Base-by-base conservation (phyloP, 1,140 invertebrate species). In the Gerris buenoi region DNA sequence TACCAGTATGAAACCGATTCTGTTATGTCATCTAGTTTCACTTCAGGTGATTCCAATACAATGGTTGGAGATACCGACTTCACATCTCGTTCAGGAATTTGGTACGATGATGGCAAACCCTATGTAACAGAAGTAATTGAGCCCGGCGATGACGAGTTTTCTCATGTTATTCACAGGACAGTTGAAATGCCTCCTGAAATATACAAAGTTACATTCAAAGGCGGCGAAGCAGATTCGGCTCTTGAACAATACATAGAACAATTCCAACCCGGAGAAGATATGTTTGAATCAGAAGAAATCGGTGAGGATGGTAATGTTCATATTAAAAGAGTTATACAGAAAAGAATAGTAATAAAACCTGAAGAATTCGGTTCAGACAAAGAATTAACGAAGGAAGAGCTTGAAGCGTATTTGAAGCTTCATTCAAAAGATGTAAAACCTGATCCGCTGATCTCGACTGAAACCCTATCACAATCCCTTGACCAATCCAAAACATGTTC, bases 1-100 rank as follows among this genome's bases (percentile, higher is more conserved):
- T 90, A 88, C 73, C 88, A 89, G 71, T 88, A 87, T 72, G 88
- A 90, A 76, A 87, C 86, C 0, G 88, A 90, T 72, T 90, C 88
- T 0, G 82, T 88, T 23, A 89, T 89, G 85, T 90, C 88, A 2
- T 87, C 87, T 22, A 90, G 88, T 76, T 82, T 90, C 57, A 89
- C 88, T 27, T 89, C 88, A 76, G 86, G 84, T 72, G 86, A 86
- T 68, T 87, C 86, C 61, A 86, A 85, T 72, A 88, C 86, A 15
- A 85, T 88, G 84, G 82, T 88, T 1, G 86, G 85, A 0, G 86
- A 85, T 18, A 82, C 85, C 65, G 73, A 86, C 68, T 85, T 85
- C 68, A 65, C 68, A 13, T 75, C 76, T 33, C 74, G 75, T 25
- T 67, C 72, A 46, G 76, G 75, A 69, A 74, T 78, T 26, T 79